Percentiles rank a stretch among this genome's conserved stretches.
These are phyloP conservation scores for Drosophila pseudoobscura DNA, from an alignment of 1,140 invertebrate genomes.

Conservation along the genomic window DNA sequence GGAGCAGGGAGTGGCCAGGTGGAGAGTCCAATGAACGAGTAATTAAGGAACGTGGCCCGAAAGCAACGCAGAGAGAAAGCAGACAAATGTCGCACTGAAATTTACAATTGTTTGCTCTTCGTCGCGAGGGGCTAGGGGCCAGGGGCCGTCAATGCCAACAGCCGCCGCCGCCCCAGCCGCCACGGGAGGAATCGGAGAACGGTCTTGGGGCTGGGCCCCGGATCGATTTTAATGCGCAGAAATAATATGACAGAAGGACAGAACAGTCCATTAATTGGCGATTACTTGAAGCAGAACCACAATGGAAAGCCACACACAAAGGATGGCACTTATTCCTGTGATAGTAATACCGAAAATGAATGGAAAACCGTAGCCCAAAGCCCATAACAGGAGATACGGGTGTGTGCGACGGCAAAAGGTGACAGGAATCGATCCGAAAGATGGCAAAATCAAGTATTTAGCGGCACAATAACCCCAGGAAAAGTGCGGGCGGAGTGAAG, in stretches of 20 bases:
- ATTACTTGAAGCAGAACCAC: slow-evolving; percentile 42
- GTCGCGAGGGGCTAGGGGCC: neutral
- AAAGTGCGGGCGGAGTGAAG: neutral
- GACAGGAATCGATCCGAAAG: slow-evolving; percentile 20
- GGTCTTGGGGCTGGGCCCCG: slow-evolving; percentile 18
- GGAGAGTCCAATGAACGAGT: slow-evolving; percentile 26
- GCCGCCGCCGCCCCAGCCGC: neutral
- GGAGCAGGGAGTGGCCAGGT: slow-evolving; percentile 22
- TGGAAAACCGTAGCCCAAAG: no score
- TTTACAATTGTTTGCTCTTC: slow-evolving; percentile 62
- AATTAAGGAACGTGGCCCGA: slow-evolving; percentile 59
- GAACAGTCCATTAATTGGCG: slow-evolving; percentile 50
- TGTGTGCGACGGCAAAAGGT: slow-evolving; percentile 15
- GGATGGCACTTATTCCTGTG: no score
- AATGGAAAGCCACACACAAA: no score
- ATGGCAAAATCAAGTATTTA: slow-evolving; percentile 13
- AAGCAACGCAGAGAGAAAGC: slow-evolving; percentile 27
- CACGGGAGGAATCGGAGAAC: neutral
- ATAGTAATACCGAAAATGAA: no score
- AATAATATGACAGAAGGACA: slow-evolving; percentile 26
- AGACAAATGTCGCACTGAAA: slow-evolving; percentile 43
- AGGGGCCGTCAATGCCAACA: slow-evolving; percentile 7
- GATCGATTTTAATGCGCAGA: slow-evolving; percentile 19
- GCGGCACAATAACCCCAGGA: slow-evolving; percentile 9
- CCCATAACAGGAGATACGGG: no score